These are phyloP conservation scores for Martes flavigula DNA, from an alignment of 2,797 vertebrate genomes.

Conservation along the genomic window DNA sequence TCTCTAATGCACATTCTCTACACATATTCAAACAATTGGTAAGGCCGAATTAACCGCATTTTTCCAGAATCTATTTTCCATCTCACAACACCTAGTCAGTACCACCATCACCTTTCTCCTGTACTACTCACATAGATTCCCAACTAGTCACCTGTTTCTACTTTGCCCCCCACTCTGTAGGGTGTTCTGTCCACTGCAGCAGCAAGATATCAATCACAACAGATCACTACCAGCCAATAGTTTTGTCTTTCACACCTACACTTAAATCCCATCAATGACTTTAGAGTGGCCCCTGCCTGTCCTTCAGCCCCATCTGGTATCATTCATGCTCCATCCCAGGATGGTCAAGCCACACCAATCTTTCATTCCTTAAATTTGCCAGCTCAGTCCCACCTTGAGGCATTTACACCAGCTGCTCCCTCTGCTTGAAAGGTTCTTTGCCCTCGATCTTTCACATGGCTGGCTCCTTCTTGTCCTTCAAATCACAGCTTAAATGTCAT, in stretches of 20 bases:
- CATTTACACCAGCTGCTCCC: not conserved
- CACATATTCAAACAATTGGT: not conserved
- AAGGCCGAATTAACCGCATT: not conserved
- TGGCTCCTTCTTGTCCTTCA: conserved; percentile 6
- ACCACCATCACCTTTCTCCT: not conserved
- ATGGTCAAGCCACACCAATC: not conserved
- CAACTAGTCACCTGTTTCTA: not conserved
- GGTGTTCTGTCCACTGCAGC: not conserved
- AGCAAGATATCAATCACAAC: not conserved
- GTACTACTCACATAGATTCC: not conserved
- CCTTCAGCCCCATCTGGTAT: not conserved
- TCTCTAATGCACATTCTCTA: not conserved
- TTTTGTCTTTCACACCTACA: not conserved
- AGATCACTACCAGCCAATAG: not conserved
- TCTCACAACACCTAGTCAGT: not conserved
- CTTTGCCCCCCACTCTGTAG: not conserved
- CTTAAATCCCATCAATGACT: not conserved
- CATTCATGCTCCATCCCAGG: not conserved
- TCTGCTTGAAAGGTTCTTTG: not conserved
- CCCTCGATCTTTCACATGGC: not conserved
- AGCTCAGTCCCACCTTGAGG: not conserved
- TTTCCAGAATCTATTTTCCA: not conserved
- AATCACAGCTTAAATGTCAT: conserved; percentile 3
- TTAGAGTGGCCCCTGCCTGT: not conserved
- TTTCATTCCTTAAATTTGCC: not conserved